Evolutionary conservation across 2,113 vertebrate species (phyloP), one percentile per base, ranked within the genome.

Genomic region (Clarias magur): DNA sequence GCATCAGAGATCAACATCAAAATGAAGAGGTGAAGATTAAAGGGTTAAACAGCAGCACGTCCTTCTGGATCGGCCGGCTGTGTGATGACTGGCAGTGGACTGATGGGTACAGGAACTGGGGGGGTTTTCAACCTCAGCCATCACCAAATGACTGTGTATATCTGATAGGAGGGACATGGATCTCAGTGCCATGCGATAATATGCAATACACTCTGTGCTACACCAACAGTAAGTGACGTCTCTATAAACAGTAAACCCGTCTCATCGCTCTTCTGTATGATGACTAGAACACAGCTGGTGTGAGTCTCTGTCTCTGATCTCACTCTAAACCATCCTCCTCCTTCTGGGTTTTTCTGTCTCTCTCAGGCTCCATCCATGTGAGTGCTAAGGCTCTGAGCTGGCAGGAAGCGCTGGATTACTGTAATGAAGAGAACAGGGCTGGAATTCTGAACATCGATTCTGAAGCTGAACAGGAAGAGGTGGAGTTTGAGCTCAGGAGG

Each of bases 191-290:
- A 10, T 85, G 68, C 9, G 4, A 0, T 59, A 23, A 60, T 42
- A 0, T 0, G 1, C 0, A 25, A 1, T 3, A 1, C 9, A 92
- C 93, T 30, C 84, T 65, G 62, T 73, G 65, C 0, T 80, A 91
- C 38, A 42, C 5, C 16, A 59, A 59, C 88, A 91, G 82, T 63
- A 76, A 76, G 73, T 76, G 23, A 25, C 1, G 42, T 53, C 10
- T 76, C 12, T 59, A 59, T 59, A 42, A 0, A 16, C 0, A 87
- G 67, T 21, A 16, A 67, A 8, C 0, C 42, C 90, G 90, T 81
- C 93, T 93, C 94, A 94, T 92, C 57, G 92, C 91, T 30, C 88
- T 93, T 17, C 9, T 90, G 85, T 1, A 23, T 3, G 92, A 93
- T 80, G 0, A 68, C 0, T 94, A 90, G 91, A 4, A 78, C 67